Conservation (phyloP, 2,797 vertebrate genomes). For the Gouania willdenowi region DNA sequence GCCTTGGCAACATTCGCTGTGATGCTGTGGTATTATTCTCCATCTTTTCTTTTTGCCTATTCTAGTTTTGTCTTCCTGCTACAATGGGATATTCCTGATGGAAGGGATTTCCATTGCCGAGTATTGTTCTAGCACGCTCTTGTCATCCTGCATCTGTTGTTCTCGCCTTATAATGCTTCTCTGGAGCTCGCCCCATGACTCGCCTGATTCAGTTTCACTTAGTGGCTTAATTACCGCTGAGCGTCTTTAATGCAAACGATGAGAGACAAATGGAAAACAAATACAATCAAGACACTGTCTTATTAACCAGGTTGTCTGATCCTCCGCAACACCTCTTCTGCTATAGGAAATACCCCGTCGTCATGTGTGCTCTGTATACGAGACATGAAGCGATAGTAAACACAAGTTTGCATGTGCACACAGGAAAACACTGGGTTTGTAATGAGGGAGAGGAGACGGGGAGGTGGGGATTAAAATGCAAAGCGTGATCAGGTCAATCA, state of each 20-base stretch:
- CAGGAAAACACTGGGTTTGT: constrained; percentile 34
- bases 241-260: constrained; percentile 61
- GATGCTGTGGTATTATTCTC: constrained; percentile 18
- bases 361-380: constrained; percentile 48
- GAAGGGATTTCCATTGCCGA: constrained; percentile 52
- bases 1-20: constrained; percentile 34
- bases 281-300: constrained; percentile 70
- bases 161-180: constrained; percentile 54
- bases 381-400: constrained; percentile 42
- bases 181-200: constrained; percentile 58
- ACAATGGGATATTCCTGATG: constrained; percentile 66
- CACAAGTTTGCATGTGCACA: constrained; percentile 62
- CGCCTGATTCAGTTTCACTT: constrained; percentile 66
- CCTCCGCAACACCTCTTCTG: constrained; percentile 25
- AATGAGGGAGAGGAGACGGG: constrained; percentile 37
- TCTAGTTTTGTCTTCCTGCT: constrained; percentile 46
- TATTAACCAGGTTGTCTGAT: constrained; percentile 68
- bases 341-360: constrained; percentile 25
- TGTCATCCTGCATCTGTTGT: constrained; percentile 51
- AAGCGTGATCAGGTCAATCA: constrained; percentile 29
- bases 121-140: constrained; percentile 59
- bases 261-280: constrained; percentile 72
- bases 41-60: constrained; percentile 29
- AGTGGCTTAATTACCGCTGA: constrained; percentile 68
- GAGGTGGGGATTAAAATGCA: constrained; percentile 2